These are phyloP conservation scores for Aselliscus stoliczkanus DNA, from an alignment of 2,797 vertebrate species.

Conservation along the genomic window DNA sequence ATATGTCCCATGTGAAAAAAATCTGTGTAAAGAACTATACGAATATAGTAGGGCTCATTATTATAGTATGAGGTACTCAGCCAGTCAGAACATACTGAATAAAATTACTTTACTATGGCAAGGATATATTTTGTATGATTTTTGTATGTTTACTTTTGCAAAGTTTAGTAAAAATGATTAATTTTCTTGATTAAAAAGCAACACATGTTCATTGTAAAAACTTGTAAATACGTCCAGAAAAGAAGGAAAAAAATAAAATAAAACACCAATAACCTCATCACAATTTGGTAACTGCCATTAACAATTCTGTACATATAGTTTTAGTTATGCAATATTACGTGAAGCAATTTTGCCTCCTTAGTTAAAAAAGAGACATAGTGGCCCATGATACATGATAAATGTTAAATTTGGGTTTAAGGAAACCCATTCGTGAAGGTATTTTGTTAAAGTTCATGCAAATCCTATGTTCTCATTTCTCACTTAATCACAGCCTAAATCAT, in stretches of 20 bases:
- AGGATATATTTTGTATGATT: background rate
- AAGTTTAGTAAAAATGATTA: background rate
- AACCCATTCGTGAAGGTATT: background rate
- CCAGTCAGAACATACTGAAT: background rate
- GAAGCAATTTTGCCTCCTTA: background rate
- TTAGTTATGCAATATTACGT: background rate
- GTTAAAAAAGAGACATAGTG: background rate
- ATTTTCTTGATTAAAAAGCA: conserved; percentile 13
- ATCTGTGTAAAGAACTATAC: background rate
- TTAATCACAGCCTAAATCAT: background rate
- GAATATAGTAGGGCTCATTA: background rate
- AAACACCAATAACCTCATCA: background rate
- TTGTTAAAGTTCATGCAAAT: background rate
- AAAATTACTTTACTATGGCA: background rate
- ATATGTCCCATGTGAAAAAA: background rate
- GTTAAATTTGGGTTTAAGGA: background rate
- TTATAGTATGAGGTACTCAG: background rate
- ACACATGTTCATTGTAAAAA: background rate
- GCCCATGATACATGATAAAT: background rate
- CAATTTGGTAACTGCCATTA: background rate
- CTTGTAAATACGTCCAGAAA: background rate
- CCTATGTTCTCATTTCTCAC: background rate
- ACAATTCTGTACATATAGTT: background rate
- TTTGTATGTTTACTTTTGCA: background rate
- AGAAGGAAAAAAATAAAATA: background rate